These are phyloP conservation scores for Polyommatus icarus DNA, from an alignment of 2,888 invertebrate species.

Conservation along the genomic window DNA sequence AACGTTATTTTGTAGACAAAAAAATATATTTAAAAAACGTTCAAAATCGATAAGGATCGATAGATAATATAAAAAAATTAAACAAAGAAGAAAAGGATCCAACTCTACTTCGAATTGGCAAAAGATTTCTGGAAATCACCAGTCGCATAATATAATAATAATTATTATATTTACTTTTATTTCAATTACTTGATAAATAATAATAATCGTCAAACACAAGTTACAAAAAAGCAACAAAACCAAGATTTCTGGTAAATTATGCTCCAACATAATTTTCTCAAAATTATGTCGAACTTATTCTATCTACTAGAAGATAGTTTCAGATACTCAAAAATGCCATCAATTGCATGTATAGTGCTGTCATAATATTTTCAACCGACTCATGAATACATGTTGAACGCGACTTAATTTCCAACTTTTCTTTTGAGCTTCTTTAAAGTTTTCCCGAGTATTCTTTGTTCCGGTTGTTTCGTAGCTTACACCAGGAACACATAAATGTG, in stretches of 20 bases:
- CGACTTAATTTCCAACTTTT: neutral
- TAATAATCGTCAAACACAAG: neutral
- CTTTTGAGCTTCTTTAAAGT: conserved; percentile 1
- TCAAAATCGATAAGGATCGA: neutral
- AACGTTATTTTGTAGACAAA: neutral
- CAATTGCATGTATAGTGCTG: neutral
- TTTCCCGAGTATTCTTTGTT: conserved; percentile 7
- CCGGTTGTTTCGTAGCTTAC: neutral
- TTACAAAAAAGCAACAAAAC: neutral
- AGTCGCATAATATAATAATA: neutral
- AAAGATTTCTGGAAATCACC: neutral
- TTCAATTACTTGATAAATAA: neutral
- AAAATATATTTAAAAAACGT: neutral
- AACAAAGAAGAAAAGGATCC: too few relatives aligned
- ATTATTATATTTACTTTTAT: neutral
- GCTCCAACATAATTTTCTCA: neutral
- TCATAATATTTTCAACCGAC: neutral
- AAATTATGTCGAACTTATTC: neutral
- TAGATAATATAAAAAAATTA: neutral
- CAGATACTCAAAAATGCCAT: neutral
- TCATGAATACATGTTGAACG: neutral
- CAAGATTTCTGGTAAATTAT: neutral
- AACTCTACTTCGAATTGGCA: neutral
- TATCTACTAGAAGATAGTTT: neutral
- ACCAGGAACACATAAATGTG: neutral